phyloP scores from a whole-genome alignment of 2,797 vertebrate genomes.

The Apodemus agrarius region DNA sequence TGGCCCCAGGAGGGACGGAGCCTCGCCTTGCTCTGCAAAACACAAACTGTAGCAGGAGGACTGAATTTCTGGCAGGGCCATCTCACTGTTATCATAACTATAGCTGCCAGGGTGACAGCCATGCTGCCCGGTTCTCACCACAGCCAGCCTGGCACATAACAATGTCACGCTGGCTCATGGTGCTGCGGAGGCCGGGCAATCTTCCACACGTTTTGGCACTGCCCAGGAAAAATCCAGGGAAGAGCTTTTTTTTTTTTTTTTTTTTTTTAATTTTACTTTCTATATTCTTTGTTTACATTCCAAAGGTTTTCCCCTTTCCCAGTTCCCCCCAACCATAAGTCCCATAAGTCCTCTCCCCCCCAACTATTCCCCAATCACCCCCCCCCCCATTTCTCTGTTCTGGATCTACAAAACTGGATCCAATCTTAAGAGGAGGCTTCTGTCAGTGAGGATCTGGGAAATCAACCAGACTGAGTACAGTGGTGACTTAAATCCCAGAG shows the following conservation, averaged over 20 bases:
- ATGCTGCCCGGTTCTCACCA: background rate
- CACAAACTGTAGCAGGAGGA: too few species aligned
- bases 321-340: too few species aligned
- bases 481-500: background rate
- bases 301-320: too few species aligned
- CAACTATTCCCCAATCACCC: too few species aligned
- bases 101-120: background rate
- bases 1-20: background rate
- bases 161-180: background rate
- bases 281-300: too few species aligned
- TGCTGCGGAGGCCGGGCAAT: background rate
- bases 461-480: background rate
- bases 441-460: fast-evolving
- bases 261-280: too few species aligned
- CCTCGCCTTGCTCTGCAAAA: background rate
- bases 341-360: too few species aligned
- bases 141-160: background rate
- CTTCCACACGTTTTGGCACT: background rate
- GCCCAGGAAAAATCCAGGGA: too few species aligned
- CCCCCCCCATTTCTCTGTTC: too few species aligned
- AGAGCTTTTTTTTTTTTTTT: too few species aligned
- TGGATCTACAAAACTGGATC: too few species aligned
- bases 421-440: background rate
- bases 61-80: background rate
- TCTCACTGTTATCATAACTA: too few species aligned